Evolutionary conservation across 2,888 invertebrate genomes (phyloP).

Genomic region (Mamestra brassicae): DNA sequence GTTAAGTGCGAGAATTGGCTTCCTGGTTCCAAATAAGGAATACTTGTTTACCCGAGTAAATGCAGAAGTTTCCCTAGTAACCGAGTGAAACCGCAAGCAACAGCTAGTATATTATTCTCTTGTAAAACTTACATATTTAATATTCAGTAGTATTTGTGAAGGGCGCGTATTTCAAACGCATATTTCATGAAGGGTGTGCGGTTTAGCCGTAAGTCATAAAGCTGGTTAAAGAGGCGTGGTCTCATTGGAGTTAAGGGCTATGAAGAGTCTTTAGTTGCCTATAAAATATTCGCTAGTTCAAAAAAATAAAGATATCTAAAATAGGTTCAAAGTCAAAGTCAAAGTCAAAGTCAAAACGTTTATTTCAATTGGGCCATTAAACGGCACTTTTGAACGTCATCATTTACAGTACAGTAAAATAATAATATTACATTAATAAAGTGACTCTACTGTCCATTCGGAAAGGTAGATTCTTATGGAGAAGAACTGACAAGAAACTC

Average conservation of each 20-base stretch:
- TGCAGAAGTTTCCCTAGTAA: neutral
- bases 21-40: neutral
- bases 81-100: neutral
- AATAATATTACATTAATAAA: too few species aligned
- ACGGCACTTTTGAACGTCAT: too few species aligned
- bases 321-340: too few species aligned
- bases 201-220: slow-evolving; percentile 77
- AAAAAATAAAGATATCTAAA: too few species aligned
- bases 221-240: slow-evolving; percentile 69
- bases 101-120: slow-evolving; percentile 61
- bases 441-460: too few species aligned
- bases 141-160: slow-evolving; percentile 78
- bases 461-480: too few species aligned
- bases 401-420: too few species aligned
- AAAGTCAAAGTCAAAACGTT: too few species aligned
- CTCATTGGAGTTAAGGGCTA: slow-evolving; percentile 8
- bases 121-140: slow-evolving; percentile 73
- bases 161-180: slow-evolving; percentile 82
- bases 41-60: neutral
- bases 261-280: neutral
- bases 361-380: too few species aligned
- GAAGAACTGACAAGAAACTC: too few species aligned
- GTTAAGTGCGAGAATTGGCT: too few species aligned
- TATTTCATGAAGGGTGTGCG: slow-evolving; percentile 84
- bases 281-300: too few species aligned